phyloP scores from a whole-genome alignment of 1,140 invertebrate species.

The Gerris buenoi region DNA sequence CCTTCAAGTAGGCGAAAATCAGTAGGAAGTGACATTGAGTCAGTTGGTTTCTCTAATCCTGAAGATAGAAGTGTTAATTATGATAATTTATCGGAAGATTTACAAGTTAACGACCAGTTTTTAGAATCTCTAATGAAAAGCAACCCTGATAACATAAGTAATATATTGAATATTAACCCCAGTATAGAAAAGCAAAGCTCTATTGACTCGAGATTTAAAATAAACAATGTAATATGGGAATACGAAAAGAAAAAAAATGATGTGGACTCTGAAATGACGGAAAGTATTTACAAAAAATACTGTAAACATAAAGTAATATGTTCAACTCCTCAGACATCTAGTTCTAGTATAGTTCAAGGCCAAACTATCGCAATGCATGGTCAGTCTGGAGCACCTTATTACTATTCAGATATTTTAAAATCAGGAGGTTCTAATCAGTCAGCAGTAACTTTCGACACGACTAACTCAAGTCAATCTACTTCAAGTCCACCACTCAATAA shows the following conservation, averaged over 20 bases:
- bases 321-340: background rate
- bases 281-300: background rate
- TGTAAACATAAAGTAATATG: background rate
- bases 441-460: background rate
- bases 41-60: conserved; percentile 15
- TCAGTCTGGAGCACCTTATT: conserved; percentile 49
- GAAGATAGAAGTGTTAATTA: background rate
- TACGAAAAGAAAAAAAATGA: background rate
- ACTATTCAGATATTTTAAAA: conserved; percentile 61
- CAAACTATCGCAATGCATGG: background rate
- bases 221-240: background rate
- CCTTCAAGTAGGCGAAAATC: conserved; percentile 44
- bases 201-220: background rate
- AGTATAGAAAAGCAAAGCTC: background rate
- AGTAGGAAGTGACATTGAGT: conserved; percentile 38
- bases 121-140: background rate
- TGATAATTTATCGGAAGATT: background rate
- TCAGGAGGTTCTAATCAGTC: conserved; percentile 7
- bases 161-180: background rate
- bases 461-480: background rate
- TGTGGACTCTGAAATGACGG: background rate
- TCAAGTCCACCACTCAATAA: background rate
- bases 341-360: background rate
- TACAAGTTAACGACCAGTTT: background rate
- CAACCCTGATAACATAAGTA: background rate